A percentile compares a stretch with the other conserved stretches of the same genome.
These are phyloP conservation scores for Dermatophagoides farinae DNA, from an alignment of 1,140 invertebrate species.

Conservation along the genomic window DNA sequence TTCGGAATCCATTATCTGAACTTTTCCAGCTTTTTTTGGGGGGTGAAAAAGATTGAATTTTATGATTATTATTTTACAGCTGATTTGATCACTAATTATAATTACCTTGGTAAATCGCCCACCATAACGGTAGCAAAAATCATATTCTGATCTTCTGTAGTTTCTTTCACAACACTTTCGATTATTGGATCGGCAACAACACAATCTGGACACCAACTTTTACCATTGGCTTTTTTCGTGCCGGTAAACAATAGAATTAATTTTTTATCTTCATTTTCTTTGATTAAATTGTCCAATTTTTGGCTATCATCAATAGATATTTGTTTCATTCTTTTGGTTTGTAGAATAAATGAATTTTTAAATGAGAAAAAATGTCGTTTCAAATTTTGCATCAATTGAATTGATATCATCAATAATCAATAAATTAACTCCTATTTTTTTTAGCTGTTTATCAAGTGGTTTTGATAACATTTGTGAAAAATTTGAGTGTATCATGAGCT, in stretches of 20 bases:
- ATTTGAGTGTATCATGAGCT: no score
- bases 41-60: not conserved
- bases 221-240: constrained; percentile 1
- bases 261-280: not conserved
- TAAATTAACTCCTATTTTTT: no score
- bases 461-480: no score
- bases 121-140: constrained; percentile 8
- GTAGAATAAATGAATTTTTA: not conserved
- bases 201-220: constrained; percentile 16
- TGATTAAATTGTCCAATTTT: not conserved
- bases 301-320: not conserved
- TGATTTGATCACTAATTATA: not conserved
- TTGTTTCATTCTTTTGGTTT: constrained; percentile 1
- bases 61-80: not conserved
- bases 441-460: no score
- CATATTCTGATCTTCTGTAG: not conserved
- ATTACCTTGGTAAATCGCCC: constrained; percentile 3
- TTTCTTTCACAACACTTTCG: not conserved
- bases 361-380: not conserved
- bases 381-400: no score
- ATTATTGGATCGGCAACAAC: constrained; percentile 9
- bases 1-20: constrained; percentile 7
- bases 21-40: constrained; percentile 10
- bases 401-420: no score
- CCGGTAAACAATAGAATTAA: constrained; percentile 13